A percentile compares a stretch with the other conserved stretches of the same genome.
These are phyloP conservation scores for Catocala sponsa DNA, from an alignment of 2,888 invertebrate species.

Conservation along the genomic window DNA sequence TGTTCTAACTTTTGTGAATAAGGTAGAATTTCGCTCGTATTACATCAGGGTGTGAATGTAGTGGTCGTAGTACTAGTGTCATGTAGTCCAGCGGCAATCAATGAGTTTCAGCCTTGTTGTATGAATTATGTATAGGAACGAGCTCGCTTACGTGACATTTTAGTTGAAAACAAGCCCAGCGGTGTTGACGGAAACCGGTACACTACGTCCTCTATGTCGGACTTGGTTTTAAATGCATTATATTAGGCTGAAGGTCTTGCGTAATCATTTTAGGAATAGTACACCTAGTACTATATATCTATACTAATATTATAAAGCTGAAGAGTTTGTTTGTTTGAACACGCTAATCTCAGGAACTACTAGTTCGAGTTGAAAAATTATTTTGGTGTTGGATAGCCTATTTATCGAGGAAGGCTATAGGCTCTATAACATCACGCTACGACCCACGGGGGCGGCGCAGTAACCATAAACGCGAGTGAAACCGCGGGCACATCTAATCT, in stretches of 20 bases:
- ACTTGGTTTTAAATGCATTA: slow-evolving; percentile 20
- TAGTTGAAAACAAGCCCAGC: slow-evolving; percentile 60
- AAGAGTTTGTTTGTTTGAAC: too few relatives aligned
- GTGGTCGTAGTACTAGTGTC: slow-evolving; percentile 58
- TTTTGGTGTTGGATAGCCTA: too few relatives aligned
- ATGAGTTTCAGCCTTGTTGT: slow-evolving; percentile 71
- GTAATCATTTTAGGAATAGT: not conserved
- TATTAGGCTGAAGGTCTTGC: slow-evolving; percentile 8
- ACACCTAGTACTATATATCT: too few relatives aligned
- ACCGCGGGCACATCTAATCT: too few relatives aligned
- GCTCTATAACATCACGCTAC: too few relatives aligned
- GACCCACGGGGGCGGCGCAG: too few relatives aligned
- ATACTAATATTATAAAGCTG: too few relatives aligned
- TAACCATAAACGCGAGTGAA: too few relatives aligned
- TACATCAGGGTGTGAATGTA: slow-evolving; percentile 38
- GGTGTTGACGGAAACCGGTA: slow-evolving; percentile 36
- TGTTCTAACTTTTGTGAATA: slow-evolving; percentile 38
- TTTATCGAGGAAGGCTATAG: too few relatives aligned
- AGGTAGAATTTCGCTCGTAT: slow-evolving; percentile 49
- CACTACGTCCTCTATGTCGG: slow-evolving; percentile 18
- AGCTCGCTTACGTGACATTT: slow-evolving; percentile 61
- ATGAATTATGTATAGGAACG: slow-evolving; percentile 74
- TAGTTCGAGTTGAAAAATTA: too few relatives aligned
- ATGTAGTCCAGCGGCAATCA: slow-evolving; percentile 72
- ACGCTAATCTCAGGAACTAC: too few relatives aligned